Evolutionary conservation across 2,113 vertebrate species (phyloP).

Genomic region (Sprattus sprattus): DNA sequence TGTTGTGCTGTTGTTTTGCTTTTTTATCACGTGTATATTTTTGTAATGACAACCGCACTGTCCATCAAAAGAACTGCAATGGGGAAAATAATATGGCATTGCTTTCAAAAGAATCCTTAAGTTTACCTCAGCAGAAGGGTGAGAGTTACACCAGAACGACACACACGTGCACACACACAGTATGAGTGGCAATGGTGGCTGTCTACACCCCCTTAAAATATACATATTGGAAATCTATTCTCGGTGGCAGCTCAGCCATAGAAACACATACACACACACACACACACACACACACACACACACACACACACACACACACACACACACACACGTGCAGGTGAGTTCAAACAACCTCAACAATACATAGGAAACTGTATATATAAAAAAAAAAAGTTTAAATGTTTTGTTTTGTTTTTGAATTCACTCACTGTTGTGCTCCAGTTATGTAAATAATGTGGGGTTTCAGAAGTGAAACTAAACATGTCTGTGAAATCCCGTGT

Average conservation of each 20-base stretch:
- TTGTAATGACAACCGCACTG: neutral
- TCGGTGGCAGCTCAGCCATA: neutral
- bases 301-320: neutral
- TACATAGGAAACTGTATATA: conserved; percentile 3
- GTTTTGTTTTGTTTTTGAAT: neutral
- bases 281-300: neutral
- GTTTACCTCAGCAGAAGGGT: neutral
- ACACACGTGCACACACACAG: neutral
- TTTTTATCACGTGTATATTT: neutral
- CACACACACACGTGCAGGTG: neutral
- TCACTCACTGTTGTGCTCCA: conserved; percentile 1
- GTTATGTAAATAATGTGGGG: conserved; percentile 3
- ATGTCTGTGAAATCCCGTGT: neutral
- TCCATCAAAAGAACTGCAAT: neutral
- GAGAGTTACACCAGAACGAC: neutral
- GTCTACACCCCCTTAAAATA: conserved; percentile 3
- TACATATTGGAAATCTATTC: conserved; percentile 3
- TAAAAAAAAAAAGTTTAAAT: neutral
- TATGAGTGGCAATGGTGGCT: neutral
- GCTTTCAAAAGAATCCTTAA: conserved; percentile 12
- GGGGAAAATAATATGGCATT: neutral
- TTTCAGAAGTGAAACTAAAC: neutral
- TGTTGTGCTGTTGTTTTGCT: neutral
- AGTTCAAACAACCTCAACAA: neutral
- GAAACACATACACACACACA: neutral